Percentiles rank a stretch among this genome's conserved stretches.
phyloP scores from a whole-genome alignment of 2,113 vertebrate species.

The Erythrocebus patas region DNA sequence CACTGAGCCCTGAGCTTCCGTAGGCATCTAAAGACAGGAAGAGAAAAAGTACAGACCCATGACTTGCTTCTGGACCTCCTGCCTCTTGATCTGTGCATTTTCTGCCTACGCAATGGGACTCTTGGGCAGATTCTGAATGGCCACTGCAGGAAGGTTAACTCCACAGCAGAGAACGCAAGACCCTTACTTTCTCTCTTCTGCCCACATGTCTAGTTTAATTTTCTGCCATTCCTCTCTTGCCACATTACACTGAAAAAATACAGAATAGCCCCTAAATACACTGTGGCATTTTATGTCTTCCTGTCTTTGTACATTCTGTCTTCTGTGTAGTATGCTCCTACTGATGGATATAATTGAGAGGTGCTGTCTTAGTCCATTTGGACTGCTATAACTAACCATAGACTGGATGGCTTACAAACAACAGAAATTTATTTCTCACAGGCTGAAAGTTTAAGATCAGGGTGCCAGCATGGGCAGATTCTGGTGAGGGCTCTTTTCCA shows the following conservation, averaged over 20 bases:
- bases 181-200: neutral
- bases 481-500: neutral
- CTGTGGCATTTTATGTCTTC: neutral
- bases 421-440: neutral
- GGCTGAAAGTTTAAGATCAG: neutral
- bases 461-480: too few relatives aligned
- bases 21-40: neutral
- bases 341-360: neutral
- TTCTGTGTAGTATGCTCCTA: neutral
- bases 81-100: neutral
- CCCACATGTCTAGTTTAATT: neutral
- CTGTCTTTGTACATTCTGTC: neutral
- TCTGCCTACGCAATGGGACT: neutral
- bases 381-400: neutral
- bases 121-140: neutral
- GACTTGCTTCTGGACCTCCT: neutral
- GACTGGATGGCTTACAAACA: neutral
- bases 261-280: neutral
- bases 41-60: neutral
- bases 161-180: accelerated
- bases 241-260: neutral
- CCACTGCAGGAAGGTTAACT: too few relatives aligned
- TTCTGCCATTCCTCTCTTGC: neutral
- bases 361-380: neutral
- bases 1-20: neutral